Evolutionary conservation across 2,797 vertebrate species (phyloP).

Genomic region (Acanthornis magna): DNA sequence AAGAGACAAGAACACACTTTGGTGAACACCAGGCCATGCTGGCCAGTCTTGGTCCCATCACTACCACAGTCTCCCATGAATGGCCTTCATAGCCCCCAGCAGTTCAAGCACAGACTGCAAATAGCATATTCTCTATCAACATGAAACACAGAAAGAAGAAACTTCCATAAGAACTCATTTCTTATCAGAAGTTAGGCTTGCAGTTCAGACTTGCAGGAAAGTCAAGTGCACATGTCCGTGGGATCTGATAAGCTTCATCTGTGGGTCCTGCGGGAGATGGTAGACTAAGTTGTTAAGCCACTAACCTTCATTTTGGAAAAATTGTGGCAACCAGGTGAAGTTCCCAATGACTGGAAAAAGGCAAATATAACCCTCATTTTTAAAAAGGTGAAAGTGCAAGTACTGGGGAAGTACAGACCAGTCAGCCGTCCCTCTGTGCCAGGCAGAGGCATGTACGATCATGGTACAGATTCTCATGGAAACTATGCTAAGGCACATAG

Average conservation of each 20-base stretch:
- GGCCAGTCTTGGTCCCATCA: neutral
- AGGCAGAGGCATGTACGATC: neutral
- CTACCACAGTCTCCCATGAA: neutral
- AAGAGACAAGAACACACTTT: neutral
- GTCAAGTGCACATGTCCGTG: too few species aligned
- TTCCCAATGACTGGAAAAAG: neutral
- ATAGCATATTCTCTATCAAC: neutral
- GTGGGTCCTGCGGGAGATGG: neutral
- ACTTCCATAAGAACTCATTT: neutral
- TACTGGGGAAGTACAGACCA: neutral
- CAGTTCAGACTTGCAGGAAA: neutral
- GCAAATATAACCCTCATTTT: neutral
- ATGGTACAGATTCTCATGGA: neutral
- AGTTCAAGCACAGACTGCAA: neutral
- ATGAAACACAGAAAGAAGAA: neutral
- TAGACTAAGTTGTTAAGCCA: neutral
- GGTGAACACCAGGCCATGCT: too few species aligned
- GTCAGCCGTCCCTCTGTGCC: neutral
- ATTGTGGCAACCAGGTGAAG: neutral
- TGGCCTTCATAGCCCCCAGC: fast-evolving
- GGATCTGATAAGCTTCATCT: neutral
- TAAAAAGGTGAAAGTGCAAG: neutral
- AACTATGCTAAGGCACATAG: neutral
- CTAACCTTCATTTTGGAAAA: neutral
- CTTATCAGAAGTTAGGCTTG: neutral